Base-by-base conservation (phyloP, 2,797 vertebrate species). In the Thamnophis elegans region DNA sequence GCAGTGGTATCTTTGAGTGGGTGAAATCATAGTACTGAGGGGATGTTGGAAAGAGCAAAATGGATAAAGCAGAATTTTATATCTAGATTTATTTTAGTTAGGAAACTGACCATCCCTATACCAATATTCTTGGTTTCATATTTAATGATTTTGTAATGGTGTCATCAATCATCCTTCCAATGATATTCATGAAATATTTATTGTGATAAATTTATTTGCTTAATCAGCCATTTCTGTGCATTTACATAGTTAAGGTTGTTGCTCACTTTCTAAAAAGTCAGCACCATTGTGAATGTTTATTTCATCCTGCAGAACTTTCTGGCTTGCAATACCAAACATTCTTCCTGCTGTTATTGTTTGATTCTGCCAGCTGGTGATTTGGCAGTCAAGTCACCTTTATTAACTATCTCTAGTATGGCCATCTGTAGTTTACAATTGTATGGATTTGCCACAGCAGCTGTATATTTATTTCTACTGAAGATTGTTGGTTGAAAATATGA, bases 401-500 rank as follows among this genome's bases (percentile, higher is more conserved):
- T 55, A 82, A 92, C n/a, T 18, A 26, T 0, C 0, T 12, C 85
- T 53, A 20, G 82, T 47, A 47, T 55, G 92, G 62, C 47, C 62
- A 89, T 73, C 89, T 68, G 62, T 25, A 0, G 3, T 9, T 59
- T 12, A 55, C 92, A 32, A 26, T 0, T 26, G 28, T 47, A 13
- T 12, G 16, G 78, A 92, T 90, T 90, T 59, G 59, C 20, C 85
- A 90, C 42, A 26, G 78, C 62, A 59, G 42, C 55, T 36, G 22
- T 62, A 42, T 25, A 55, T 88, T 93, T 88, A 55, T 91, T 93
- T 62, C 56, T 32, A 88, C 51, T 13, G 55, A 88, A 82, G 25
- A 4, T 42, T 42, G 89, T 55, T 51, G 60, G 73, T 73, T 90
- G 59, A 90, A 93, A 93, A 60, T 82, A 28, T 65, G 73, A 78